Conservation (phyloP, 92 coral and sea anemone genomes). For the Heteractis magnifica region DNA sequence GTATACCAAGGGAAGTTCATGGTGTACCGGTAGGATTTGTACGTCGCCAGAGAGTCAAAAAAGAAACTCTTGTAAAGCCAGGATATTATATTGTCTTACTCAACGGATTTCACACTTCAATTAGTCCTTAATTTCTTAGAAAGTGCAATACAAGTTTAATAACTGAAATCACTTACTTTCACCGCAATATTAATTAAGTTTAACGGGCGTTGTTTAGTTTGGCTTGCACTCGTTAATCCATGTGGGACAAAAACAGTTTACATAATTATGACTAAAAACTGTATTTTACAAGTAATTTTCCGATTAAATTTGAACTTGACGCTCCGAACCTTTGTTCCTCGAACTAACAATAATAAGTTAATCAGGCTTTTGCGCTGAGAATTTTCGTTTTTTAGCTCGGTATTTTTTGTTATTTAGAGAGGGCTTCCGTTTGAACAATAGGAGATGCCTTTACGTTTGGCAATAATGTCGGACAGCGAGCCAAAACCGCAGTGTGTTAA, state of each 20-base stretch:
- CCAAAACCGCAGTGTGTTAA: slow-evolving; percentile 13
- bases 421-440: neutral
- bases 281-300: neutral
- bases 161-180: neutral
- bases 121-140: neutral
- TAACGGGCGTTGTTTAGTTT: neutral
- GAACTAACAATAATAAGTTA: neutral
- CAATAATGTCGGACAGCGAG: slow-evolving; percentile 6
- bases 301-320: neutral
- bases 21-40: neutral
- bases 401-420: neutral
- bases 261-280: neutral
- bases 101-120: neutral
- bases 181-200: neutral
- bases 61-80: neutral
- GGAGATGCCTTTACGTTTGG: neutral
- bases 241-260: neutral
- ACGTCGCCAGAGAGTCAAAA: neutral
- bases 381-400: neutral
- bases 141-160: neutral
- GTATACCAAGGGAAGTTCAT: neutral
- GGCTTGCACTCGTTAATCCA: neutral
- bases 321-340: no score
- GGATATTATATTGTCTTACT: neutral
- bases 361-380: neutral